These are phyloP conservation scores for Conomelus anceps DNA, from an alignment of 2,888 invertebrate species.

Conservation along the genomic window DNA sequence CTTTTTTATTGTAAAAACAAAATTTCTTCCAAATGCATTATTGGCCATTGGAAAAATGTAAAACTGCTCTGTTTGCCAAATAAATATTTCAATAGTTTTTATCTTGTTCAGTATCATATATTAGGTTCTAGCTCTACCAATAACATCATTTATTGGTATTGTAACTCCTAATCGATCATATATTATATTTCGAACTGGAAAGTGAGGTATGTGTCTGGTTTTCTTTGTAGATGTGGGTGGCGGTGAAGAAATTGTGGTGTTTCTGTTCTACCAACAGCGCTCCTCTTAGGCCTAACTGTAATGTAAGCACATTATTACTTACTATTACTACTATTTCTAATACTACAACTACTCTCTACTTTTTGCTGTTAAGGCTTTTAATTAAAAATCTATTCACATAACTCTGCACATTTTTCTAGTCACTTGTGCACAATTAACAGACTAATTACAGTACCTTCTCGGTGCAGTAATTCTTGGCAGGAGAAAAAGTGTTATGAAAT, in stretches of 20 bases:
- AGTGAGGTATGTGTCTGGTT: slow-evolving; percentile 22
- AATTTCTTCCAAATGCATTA: too few species aligned
- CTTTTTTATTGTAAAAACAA: too few species aligned
- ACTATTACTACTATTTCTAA: neutral
- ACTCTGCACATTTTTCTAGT: neutral
- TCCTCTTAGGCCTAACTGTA: slow-evolving; percentile 27
- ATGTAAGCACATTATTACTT: slow-evolving; percentile 1
- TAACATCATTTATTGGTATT: too few species aligned
- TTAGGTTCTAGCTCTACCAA: too few species aligned
- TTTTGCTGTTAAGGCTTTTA: neutral
- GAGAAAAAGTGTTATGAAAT: neutral
- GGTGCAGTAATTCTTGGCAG: neutral
- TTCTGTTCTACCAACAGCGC: slow-evolving; percentile 22
- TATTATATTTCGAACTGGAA: neutral
- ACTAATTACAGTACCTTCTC: neutral
- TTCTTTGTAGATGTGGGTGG: slow-evolving; percentile 34
- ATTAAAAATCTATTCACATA: neutral
- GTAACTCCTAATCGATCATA: too few species aligned
- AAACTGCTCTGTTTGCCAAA: too few species aligned
- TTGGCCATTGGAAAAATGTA: too few species aligned
- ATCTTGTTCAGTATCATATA: too few species aligned
- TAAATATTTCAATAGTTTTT: too few species aligned
- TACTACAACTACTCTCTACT: neutral
- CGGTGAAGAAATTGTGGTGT: slow-evolving; percentile 30
- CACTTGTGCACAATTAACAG: neutral